Evolutionary conservation across 2,888 invertebrate species (phyloP), one percentile per base, ranked within the genome.

Genomic region (Scaptomyza tumidula): DNA sequence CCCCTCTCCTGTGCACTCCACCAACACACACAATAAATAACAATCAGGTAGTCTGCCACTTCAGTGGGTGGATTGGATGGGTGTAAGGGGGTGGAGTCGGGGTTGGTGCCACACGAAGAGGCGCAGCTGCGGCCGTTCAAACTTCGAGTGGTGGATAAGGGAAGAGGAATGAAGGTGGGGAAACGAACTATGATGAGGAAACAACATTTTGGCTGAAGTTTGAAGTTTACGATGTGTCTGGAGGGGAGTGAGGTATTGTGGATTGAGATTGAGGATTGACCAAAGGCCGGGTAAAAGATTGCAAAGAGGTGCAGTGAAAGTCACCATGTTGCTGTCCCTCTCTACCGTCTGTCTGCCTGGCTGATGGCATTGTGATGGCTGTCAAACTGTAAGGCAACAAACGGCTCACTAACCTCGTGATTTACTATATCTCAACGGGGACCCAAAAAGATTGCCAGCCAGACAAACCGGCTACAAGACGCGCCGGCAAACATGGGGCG

Each of bases 381-480:
- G 75, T 66, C 79, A 75, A 77, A 77, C 77, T 71, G 77, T 75
- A 54, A 59, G 69, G 37, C 74, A 76, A 29, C 29, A 39, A 72
- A 79, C 73, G 83, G 69, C 80, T 81, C 85, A 81, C 80, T 81
- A 81, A 81, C 80, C 80, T 75, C 85, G 82, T 81, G 85, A 81
- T 81, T 81, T 81, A 68, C 68, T 49, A 72, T 78, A 57, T 48
- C 61, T 50, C 54, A 55, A 19, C 41, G 11, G 45, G 45, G 13
- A 50, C 14, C 43, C 46, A 48, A 53, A 6, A 29, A 29, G 7
- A 29, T 33, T 62, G 54, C 41, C 41, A 46, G 44, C 71, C 62
- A 71, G 66, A 71, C 64, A 70, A 86, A 79, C 86, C 77, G 80
- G 80, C 80, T 86, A 52, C 53, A 56, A 37, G 46, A 57, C 14